Evolutionary conservation across 2,797 vertebrate species (phyloP).

Genomic region (Megaceryle alcyon): DNA sequence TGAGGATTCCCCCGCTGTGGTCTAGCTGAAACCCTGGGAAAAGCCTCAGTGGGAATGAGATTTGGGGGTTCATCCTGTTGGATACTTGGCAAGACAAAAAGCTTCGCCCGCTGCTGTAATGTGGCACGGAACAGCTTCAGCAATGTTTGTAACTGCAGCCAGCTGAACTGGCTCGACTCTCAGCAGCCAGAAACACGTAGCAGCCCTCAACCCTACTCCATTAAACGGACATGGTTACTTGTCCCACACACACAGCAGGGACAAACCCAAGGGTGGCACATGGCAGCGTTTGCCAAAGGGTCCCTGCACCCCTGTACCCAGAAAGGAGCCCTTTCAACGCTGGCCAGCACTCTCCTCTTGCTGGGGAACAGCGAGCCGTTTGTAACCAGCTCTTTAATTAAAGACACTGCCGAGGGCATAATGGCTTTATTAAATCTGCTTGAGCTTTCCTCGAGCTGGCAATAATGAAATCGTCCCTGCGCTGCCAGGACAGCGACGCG

Average conservation of each 20-base stretch:
- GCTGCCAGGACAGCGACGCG: not conserved
- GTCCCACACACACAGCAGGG: not conserved
- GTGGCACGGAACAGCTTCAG: not conserved
- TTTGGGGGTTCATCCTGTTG: not conserved
- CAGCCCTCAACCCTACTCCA: not conserved
- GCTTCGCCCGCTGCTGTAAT: fast-evolving
- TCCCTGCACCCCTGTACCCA: not conserved
- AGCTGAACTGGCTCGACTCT: not conserved
- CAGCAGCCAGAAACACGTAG: not conserved
- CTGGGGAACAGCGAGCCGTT: not conserved
- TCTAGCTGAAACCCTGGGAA: not conserved
- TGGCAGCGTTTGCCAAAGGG: not conserved
- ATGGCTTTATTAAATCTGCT: constrained; percentile 49
- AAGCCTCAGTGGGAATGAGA: not conserved
- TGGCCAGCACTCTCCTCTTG: not conserved
- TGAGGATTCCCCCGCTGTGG: fast-evolving
- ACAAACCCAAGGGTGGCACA: not conserved
- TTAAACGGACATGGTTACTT: fast-evolving
- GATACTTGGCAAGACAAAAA: not conserved
- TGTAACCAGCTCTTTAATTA: constrained; percentile 45
- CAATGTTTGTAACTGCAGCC: not conserved
- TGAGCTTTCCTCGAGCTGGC: not conserved
- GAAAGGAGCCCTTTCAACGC: fast-evolving
- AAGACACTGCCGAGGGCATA: not conserved
- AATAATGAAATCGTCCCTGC: not conserved